Evolutionary conservation across 2,113 vertebrate genomes (phyloP), one percentile per base, ranked within the genome.

Genomic region (Donacobius atricapilla): DNA sequence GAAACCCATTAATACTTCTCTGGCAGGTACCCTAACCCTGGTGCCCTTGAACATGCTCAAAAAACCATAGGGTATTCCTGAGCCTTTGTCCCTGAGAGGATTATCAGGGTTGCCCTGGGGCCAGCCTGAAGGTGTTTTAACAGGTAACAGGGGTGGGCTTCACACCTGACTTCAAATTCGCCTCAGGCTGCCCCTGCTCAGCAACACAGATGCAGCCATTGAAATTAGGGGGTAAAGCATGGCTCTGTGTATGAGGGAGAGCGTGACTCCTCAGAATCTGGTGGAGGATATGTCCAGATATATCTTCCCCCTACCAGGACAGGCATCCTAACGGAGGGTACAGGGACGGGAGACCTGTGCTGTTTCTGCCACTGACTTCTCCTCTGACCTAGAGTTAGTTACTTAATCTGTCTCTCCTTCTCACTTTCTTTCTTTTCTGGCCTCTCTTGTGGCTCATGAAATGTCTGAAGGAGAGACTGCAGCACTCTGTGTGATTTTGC

Each of bases 71-170:
- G 82, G 65, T 91, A 82, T 95, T 82, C 73, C 90, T 61, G 65
- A 90, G 84, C 78, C 92, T 85, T 95, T 96, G 82, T 85, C 94
- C 96, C 92, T 95, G 87, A n/a, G 84, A 93, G 87, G 90, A 94
- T 94, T 93, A 93, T 60, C 94, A 97, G 92, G 66, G 70, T 12
- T 97, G 85, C 94, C 93, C 90, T 57, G 92, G 44, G 95, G 96
- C 94, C 92, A 95, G 92, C 95, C 90, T 68, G 95, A 23, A 95
- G 94, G 90, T 83, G 53, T 84, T 94, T 86, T 61, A 48, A 60
- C 90, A 79, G 87, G 90, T 95, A 90, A 76, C 56, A 65, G 0
- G 44, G 92, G 92, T 95, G 94, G 92, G 87, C 90, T 85, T 61
- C 84, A 48, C 70, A 48, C 79, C 81, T 79, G 57, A 65, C 94